Percentiles rank a stretch among this genome's conserved stretches.
These are phyloP conservation scores for Anhinga anhinga DNA, from an alignment of 2,113 vertebrate genomes.

Conservation along the genomic window DNA sequence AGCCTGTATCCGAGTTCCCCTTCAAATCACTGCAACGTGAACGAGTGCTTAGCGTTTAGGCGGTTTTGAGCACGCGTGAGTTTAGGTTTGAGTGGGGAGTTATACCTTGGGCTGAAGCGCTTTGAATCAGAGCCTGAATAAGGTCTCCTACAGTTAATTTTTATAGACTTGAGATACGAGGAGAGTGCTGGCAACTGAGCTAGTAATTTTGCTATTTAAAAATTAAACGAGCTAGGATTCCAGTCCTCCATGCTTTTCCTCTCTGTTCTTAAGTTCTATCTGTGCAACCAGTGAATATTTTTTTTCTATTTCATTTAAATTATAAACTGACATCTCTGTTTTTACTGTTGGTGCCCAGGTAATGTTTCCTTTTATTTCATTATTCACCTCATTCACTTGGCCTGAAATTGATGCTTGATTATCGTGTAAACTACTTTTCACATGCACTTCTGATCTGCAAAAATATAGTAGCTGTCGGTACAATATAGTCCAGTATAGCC, in stretches of 20 bases:
- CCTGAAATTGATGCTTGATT: background rate
- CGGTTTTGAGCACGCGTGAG: background rate
- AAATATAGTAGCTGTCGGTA: background rate
- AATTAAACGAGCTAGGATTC: background rate
- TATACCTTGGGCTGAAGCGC: background rate
- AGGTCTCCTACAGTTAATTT: background rate
- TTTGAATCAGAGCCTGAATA: background rate
- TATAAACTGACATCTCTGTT: background rate
- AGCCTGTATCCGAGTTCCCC: background rate
- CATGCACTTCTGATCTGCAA: background rate
- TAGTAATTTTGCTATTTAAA: background rate
- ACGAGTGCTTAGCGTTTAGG: background rate
- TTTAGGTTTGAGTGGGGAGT: fast-evolving
- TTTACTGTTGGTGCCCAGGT: background rate
- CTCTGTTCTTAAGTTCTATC: background rate
- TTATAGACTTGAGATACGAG: background rate
- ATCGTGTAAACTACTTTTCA: background rate
- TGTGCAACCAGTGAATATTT: background rate
- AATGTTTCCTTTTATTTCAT: background rate
- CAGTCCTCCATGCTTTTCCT: background rate
- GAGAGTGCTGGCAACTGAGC: background rate
- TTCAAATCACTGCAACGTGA: background rate
- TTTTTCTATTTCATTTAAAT: background rate
- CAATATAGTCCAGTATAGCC: background rate
- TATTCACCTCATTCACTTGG: background rate